These are phyloP conservation scores for Mellilla xanthometata DNA, from an alignment of 2,888 invertebrate species.

Conservation along the genomic window DNA sequence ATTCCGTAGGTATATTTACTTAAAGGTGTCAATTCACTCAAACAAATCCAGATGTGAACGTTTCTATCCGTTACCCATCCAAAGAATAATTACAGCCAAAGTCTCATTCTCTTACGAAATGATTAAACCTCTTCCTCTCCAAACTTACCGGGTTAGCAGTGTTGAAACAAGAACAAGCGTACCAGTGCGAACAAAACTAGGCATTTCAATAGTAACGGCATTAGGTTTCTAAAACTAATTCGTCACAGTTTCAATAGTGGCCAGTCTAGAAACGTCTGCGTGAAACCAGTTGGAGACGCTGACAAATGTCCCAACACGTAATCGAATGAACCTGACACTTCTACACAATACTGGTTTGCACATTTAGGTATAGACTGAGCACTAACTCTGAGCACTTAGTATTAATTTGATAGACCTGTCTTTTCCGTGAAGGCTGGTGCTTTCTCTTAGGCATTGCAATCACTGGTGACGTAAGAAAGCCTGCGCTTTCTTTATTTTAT, in stretches of 20 bases:
- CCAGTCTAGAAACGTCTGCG: constrained; percentile 3
- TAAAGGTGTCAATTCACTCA: too few relatives aligned
- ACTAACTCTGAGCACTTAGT: constrained; percentile 6
- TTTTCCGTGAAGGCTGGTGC: constrained; percentile 1
- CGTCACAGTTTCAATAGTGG: background rate
- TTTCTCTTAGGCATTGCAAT: constrained; percentile 9
- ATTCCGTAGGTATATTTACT: too few relatives aligned
- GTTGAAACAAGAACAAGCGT: too few relatives aligned
- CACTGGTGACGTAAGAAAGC: constrained; percentile 4
- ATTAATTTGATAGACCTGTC: constrained; percentile 4
- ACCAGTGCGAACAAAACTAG: background rate
- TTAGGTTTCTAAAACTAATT: constrained; percentile 1
- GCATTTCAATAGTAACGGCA: background rate
- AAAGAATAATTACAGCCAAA: too few relatives aligned
- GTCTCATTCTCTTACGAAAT: too few relatives aligned
- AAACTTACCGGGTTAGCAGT: too few relatives aligned
- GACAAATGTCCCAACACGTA: background rate
- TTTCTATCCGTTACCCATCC: too few relatives aligned
- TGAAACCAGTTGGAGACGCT: constrained; percentile 7
- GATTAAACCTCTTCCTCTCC: too few relatives aligned
- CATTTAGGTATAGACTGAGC: constrained; percentile 2
- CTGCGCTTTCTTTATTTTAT: too few relatives aligned
- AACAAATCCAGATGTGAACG: too few relatives aligned
- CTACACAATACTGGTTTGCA: too few relatives aligned
- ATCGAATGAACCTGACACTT: too few relatives aligned